A percentile compares a stretch with the other conserved stretches of the same genome.
These are phyloP conservation scores for Aplysina aerophoba DNA, from an alignment of 37 sponge, comb jelly and placozoan genomes.

Conservation along the genomic window DNA sequence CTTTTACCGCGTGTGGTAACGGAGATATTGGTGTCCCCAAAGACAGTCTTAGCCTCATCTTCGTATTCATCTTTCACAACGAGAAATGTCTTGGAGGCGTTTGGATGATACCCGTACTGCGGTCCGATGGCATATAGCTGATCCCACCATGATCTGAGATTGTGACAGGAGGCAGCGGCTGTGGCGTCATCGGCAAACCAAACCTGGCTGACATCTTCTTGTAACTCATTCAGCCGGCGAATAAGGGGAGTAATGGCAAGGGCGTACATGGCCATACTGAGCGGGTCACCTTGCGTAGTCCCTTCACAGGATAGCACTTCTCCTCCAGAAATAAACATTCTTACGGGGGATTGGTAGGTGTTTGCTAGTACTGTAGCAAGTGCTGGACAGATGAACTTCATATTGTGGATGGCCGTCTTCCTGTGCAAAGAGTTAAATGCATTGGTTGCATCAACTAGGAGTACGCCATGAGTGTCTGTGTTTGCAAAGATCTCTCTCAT, in stretches of 20 bases:
- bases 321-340: neutral
- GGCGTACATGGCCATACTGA: constrained; percentile 24
- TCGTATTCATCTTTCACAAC: neutral
- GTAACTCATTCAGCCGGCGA: neutral
- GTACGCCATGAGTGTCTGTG: neutral
- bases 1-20: neutral
- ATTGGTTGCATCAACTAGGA: neutral
- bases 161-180: neutral
- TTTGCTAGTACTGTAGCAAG: neutral
- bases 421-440: neutral
- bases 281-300: constrained; percentile 9
- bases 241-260: neutral
- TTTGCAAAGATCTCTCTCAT: neutral
- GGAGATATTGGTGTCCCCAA: neutral
- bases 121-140: neutral
- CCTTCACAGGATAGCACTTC: neutral
- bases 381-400: neutral
- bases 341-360: neutral
- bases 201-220: neutral
- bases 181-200: constrained; percentile 10
- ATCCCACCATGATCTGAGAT: neutral
- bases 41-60: neutral
- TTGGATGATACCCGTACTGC: neutral
- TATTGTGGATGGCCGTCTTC: neutral
- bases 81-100: neutral